These are phyloP conservation scores for Siphlonurus alternatus DNA, from an alignment of 2,888 invertebrate genomes.

Conservation along the genomic window DNA sequence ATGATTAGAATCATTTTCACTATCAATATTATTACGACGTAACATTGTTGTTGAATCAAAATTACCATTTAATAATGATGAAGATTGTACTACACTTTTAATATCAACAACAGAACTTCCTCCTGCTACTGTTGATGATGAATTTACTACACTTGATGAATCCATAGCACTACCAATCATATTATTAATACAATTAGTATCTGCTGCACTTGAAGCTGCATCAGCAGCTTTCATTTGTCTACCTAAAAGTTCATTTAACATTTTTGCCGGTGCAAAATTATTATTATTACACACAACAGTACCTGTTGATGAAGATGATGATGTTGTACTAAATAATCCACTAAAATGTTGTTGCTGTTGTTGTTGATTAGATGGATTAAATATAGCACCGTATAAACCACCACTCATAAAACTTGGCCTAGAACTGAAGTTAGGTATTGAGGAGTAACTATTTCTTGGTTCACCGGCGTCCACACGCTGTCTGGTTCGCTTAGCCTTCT, in stretches of 20 bases:
- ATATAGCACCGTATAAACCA: conserved; percentile 74
- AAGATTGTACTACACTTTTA: no score
- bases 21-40: background rate
- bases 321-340: conserved; percentile 49
- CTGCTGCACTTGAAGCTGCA: conserved; percentile 47
- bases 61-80: no score
- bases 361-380: conserved; percentile 46
- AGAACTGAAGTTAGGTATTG: conserved; percentile 58
- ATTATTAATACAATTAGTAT: conserved; percentile 24
- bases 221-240: conserved; percentile 47
- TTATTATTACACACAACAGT: no score
- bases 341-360: conserved; percentile 35
- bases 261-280: conserved; percentile 48
- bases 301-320: background rate
- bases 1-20: background rate
- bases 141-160: background rate
- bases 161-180: background rate
- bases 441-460: conserved; percentile 83
- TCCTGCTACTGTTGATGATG: background rate
- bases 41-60: background rate
- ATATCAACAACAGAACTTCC: background rate
- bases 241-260: conserved; percentile 79
- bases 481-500: conserved; percentile 85
- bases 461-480: conserved; percentile 94
- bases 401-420: conserved; percentile 62